Conservation (phyloP, 2,888 invertebrate genomes). For the Siphlonurus alternatus region DNA sequence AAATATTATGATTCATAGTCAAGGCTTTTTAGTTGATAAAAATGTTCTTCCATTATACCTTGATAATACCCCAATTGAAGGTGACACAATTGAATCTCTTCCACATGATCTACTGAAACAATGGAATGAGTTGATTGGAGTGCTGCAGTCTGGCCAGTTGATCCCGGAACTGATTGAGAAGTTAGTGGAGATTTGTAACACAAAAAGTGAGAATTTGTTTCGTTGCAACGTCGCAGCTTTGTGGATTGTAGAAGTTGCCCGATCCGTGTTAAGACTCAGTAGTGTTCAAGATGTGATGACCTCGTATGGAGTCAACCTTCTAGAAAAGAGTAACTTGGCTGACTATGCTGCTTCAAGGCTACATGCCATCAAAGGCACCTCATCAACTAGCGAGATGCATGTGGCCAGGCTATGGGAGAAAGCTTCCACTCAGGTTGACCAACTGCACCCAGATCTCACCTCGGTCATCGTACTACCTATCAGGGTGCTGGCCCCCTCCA, state of each 20-base stretch:
- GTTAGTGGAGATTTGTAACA: background rate
- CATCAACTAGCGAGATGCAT: no score
- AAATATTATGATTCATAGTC: background rate
- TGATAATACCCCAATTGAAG: background rate
- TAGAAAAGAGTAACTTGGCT: background rate
- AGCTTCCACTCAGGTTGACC: no score
- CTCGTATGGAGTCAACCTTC: background rate
- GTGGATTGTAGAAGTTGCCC: background rate
- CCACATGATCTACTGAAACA: background rate
- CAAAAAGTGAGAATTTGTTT: background rate
- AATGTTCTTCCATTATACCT: background rate
- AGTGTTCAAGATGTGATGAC: background rate
- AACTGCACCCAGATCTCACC: no score
- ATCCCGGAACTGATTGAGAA: background rate
- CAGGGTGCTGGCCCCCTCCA: no score
- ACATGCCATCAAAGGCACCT: no score
- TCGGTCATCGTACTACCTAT: no score
- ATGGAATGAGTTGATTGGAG: background rate
- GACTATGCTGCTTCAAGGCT: no score
- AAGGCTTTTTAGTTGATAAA: background rate
- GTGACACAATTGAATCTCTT: background rate
- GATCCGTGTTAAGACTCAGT: background rate
- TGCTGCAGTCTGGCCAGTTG: background rate
- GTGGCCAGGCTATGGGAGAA: no score
- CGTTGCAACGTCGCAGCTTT: background rate